phyloP scores from a whole-genome alignment of 35 echinoderm and acorn worm species.

The Apostichopus californicus region DNA sequence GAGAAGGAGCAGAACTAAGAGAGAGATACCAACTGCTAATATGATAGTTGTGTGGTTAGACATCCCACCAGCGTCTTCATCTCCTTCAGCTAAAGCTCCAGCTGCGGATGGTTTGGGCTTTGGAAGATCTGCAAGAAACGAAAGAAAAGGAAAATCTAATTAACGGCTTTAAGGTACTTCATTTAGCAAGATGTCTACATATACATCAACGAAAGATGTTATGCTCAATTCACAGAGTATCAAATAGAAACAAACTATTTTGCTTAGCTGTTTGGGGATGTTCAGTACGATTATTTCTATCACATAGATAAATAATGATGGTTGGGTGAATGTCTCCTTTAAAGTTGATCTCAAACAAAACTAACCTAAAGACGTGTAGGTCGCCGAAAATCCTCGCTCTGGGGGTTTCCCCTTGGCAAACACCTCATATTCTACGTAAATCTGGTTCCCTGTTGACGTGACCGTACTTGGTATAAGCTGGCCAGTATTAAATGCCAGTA shows the following conservation, averaged over 20 bases:
- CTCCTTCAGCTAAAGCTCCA: conserved; percentile 23
- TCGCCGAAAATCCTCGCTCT: conserved; percentile 54
- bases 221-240: too few species aligned
- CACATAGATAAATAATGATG: too few species aligned
- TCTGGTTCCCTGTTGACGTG: conserved; percentile 63
- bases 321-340: too few species aligned
- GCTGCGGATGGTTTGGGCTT: not conserved
- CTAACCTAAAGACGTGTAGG: conserved; percentile 59
- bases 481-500: conserved; percentile 81
- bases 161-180: not conserved
- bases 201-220: too few species aligned
- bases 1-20: conserved; percentile 60
- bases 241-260: too few species aligned
- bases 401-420: conserved; percentile 48
- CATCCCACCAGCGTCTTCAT: not conserved
- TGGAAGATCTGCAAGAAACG: conserved; percentile 16
- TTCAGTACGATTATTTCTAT: too few species aligned
- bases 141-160: not conserved
- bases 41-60: conserved; percentile 68
- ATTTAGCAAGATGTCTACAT: not conserved
- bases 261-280: too few species aligned
- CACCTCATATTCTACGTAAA: conserved; percentile 80
- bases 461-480: conserved; percentile 62
- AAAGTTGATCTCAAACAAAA: not conserved
- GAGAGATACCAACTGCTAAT: conserved; percentile 60